Evolutionary conservation across 2,113 vertebrate species (phyloP), one percentile per base, ranked within the genome.

Genomic region (Scortum barcoo): DNA sequence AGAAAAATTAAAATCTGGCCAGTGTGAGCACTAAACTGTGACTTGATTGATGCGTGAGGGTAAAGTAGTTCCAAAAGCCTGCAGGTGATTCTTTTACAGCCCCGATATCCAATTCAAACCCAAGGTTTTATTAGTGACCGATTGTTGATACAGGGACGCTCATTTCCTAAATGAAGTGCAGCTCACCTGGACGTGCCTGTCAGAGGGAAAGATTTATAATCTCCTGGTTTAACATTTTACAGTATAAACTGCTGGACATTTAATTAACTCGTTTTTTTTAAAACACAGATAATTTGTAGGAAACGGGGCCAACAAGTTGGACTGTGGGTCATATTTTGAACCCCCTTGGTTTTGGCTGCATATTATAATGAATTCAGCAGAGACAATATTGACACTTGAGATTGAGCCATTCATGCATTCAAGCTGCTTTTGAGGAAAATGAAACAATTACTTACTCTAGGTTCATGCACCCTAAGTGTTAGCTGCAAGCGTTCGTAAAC

Each of bases 61-160:
- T 70, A 42, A 73, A 80, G 61, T 63, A 38, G 65, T 81, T 93
- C 92, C 91, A 94, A 90, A 91, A 91, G 76, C 57, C 87, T 89
- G 83, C 93, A 95, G 93, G 93, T 95, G 94, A 95, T 93, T 95
- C 80, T 92, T 94, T 94, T 93, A 94, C 87, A 83, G 72, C 56
- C 42, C 46, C 8, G 70, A 92, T 88, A 89, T 93, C 85, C 80
- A 89, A 85, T 89, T 92, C 80, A 86, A 88, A 85, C 66, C 80
- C 74, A 54, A 83, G 66, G 77, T 91, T 95, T 95, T 93, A 94
- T 84, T 88, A 90, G 87, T 13, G 4, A 46, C 69, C 17, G 61
- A 69, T 65, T 94, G 90, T 93, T 94, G 91, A 93, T 85, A 90
- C 83, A 88, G 76, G 71, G 76, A 83, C 36, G 69, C 78, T 92